Percentiles rank a stretch among this genome's conserved stretches.
These are phyloP conservation scores for Halocynthia roretzi DNA, from an alignment of 23 tunicate species.

Conservation along the genomic window DNA sequence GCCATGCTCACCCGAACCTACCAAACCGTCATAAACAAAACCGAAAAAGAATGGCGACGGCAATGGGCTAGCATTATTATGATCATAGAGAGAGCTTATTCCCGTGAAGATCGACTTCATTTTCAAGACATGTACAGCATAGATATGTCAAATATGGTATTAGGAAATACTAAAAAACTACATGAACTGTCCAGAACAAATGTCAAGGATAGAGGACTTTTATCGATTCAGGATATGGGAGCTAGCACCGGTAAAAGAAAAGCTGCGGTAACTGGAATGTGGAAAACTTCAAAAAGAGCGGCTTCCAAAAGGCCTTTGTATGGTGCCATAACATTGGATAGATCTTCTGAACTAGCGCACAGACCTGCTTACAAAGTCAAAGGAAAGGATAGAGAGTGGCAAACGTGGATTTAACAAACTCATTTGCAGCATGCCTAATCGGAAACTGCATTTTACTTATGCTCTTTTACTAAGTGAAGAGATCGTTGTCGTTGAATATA, in stretches of 20 bases:
- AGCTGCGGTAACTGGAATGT: constrained; percentile 7
- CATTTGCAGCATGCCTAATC: too few relatives aligned
- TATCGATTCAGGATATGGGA: constrained; percentile 20
- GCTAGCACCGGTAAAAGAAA: constrained; percentile 6
- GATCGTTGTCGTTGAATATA: too few relatives aligned
- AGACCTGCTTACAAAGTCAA: too few relatives aligned
- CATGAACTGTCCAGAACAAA: neutral
- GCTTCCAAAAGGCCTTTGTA: too few relatives aligned
- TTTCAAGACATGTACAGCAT: constrained; percentile 60
- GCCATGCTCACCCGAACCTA: constrained; percentile 93
- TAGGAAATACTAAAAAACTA: constrained; percentile 39
- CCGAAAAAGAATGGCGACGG: constrained; percentile 65
- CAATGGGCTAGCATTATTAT: constrained; percentile 91
- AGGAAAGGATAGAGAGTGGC: too few relatives aligned
- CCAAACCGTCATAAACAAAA: constrained; percentile 43
- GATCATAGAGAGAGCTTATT: constrained; percentile 63
- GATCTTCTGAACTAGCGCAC: too few relatives aligned
- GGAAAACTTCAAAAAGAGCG: constrained; percentile 8
- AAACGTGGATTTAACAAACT: too few relatives aligned
- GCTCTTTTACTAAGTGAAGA: too few relatives aligned
- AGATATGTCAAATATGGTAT: constrained; percentile 40
- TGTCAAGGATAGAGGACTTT: constrained; percentile 6
- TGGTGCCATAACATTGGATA: too few relatives aligned
- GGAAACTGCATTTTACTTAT: too few relatives aligned
- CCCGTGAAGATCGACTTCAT: constrained; percentile 19